Percentiles rank a stretch among this genome's conserved stretches.
Evolutionary conservation across 2,113 vertebrate genomes (phyloP).

Genomic region (Danionella cerebrum): DNA sequence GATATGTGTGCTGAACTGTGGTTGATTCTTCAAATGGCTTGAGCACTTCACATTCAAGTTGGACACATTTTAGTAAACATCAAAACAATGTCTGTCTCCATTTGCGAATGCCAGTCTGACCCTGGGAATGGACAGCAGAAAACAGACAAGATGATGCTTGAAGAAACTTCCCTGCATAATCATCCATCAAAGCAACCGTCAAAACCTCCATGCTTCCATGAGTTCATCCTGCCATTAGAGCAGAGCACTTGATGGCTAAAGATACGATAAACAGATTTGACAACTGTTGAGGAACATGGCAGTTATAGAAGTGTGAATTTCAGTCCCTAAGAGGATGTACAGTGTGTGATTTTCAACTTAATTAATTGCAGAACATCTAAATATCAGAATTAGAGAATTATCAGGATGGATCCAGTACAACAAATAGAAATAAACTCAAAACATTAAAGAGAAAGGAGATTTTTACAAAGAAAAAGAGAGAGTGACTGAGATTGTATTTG

Average conservation of each 20-base stretch:
- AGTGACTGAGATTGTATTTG: conserved; percentile 26
- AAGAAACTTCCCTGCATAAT: conserved; percentile 13
- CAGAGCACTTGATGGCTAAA: conserved; percentile 14
- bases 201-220: neutral
- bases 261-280: conserved; percentile 14
- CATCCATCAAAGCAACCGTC: conserved; percentile 21
- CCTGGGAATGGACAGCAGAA: neutral
- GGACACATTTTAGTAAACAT: neutral
- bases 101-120: neutral
- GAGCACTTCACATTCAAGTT: neutral
- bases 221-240: neutral
- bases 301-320: conserved; percentile 4
- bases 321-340: neutral
- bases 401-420: neutral
- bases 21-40: conserved; percentile 23
- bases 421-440: neutral
- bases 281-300: conserved; percentile 6
- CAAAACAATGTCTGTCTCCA: conserved; percentile 12
- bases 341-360: too few relatives aligned
- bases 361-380: too few relatives aligned
- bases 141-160: conserved; percentile 14
- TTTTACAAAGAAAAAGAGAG: neutral
- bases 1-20: conserved; percentile 19
- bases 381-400: too few relatives aligned
- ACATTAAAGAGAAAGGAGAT: neutral